A percentile compares a stretch with the other conserved stretches of the same genome.
Conservation (phyloP, 2,113 vertebrate species). For the Pagrus major region DNA sequence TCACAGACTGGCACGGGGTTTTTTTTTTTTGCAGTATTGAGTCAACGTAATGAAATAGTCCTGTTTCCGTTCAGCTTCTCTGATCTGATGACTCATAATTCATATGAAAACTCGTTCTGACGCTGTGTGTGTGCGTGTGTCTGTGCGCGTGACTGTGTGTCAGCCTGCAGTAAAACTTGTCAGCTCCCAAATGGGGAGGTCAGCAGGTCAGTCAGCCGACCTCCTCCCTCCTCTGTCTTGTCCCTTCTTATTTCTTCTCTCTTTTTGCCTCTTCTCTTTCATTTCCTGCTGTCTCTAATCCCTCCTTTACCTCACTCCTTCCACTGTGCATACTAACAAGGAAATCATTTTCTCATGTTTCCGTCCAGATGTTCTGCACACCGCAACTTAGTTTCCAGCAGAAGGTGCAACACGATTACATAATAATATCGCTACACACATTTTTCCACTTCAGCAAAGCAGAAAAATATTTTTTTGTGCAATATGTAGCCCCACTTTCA, state of each 20-base stretch:
- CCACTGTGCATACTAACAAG: conserved; percentile 14
- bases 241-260: not conserved
- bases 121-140: conserved; percentile 11
- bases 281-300: not conserved
- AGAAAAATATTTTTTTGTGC: not conserved
- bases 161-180: conserved; percentile 28
- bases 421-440: not conserved
- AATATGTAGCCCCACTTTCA: not conserved
- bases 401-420: not conserved
- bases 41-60: not conserved
- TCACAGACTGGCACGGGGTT: not conserved
- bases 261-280: not conserved
- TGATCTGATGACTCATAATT: conserved; percentile 6
- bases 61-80: not conserved
- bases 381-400: not conserved
- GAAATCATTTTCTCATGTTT: conserved; percentile 13
- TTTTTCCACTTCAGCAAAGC: not conserved
- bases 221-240: conserved; percentile 5
- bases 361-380: conserved; percentile 31
- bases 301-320: conserved; percentile 27
- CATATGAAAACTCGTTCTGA: conserved; percentile 8
- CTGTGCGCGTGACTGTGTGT: conserved; percentile 19
- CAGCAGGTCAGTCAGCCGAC: conserved; percentile 27
- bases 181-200: conserved; percentile 32
- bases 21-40: not conserved